These are phyloP conservation scores for Porites lobata DNA, from an alignment of 92 coral and sea anemone genomes.

Conservation along the genomic window DNA sequence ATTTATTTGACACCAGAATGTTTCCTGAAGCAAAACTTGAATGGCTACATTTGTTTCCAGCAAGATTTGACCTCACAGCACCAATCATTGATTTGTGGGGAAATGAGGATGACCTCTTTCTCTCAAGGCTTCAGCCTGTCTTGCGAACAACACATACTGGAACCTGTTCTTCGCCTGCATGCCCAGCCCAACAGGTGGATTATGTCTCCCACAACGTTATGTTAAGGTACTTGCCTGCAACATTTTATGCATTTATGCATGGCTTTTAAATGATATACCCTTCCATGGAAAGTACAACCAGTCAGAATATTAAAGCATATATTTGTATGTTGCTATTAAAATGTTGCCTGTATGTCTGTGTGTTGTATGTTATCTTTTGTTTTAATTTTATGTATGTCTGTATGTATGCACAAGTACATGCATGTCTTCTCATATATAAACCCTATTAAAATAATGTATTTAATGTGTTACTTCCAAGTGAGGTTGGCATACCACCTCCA, in stretches of 20 bases:
- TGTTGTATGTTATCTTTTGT: slow-evolving; percentile 9
- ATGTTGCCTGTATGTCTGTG: slow-evolving; percentile 32
- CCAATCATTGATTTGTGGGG: too few species aligned
- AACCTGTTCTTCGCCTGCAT: too few species aligned
- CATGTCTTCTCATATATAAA: slow-evolving; percentile 19
- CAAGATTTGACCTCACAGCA: too few species aligned
- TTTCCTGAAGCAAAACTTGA: too few species aligned
- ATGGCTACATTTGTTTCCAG: too few species aligned
- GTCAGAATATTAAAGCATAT: slow-evolving; percentile 37
- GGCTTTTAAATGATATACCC: slow-evolving; percentile 33
- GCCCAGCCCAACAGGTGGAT: slow-evolving; percentile 2
- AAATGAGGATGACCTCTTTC: too few species aligned
- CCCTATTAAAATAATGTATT: slow-evolving; percentile 41
- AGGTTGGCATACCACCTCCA: slow-evolving; percentile 44
- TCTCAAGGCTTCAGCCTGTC: too few species aligned
- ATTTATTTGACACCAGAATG: too few species aligned
- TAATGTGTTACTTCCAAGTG: slow-evolving; percentile 36
- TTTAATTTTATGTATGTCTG: slow-evolving; percentile 39
- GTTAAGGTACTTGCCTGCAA: slow-evolving; percentile 31
- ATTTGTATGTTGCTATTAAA: slow-evolving; percentile 39
- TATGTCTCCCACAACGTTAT: slow-evolving; percentile 33
- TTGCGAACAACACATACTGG: background rate
- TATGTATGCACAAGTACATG: slow-evolving; percentile 12
- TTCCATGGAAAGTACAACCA: slow-evolving; percentile 42
- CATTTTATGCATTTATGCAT: slow-evolving; percentile 15